Percentiles rank a stretch among this genome's conserved stretches.
Evolutionary conservation across 2,797 vertebrate species (phyloP).

Genomic region (Eulemur mongoz): DNA sequence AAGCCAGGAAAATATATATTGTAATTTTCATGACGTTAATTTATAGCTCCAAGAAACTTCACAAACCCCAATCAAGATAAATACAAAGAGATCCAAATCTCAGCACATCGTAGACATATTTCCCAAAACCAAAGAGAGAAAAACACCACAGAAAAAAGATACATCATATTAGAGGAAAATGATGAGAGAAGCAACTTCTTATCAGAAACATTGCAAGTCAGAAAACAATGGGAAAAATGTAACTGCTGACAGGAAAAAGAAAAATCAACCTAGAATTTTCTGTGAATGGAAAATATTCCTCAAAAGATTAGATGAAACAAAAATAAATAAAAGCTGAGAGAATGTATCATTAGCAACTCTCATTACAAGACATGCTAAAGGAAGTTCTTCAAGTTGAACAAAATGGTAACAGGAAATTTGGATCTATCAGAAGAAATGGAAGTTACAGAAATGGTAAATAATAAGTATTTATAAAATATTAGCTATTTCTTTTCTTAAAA

Average conservation of each 20-base stretch:
- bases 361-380: background rate
- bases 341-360: background rate
- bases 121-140: background rate
- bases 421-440: background rate
- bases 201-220: background rate
- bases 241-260: background rate
- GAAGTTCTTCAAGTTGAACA: background rate
- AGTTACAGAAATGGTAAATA: background rate
- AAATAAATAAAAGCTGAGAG: background rate
- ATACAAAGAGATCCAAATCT: background rate
- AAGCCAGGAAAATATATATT: background rate
- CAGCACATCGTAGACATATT: background rate
- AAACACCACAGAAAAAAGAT: background rate
- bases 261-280: background rate
- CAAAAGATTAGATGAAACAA: background rate
- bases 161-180: background rate
- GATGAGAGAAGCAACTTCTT: background rate
- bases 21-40: background rate
- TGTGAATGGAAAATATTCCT: background rate
- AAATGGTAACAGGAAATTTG: background rate
- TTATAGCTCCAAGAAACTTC: background rate
- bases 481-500: background rate
- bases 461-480: background rate
- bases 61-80: background rate
- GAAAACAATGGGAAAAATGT: background rate